Evolutionary conservation across 1,140 invertebrate genomes (phyloP).

Genomic region (Nephotettix cincticeps): DNA sequence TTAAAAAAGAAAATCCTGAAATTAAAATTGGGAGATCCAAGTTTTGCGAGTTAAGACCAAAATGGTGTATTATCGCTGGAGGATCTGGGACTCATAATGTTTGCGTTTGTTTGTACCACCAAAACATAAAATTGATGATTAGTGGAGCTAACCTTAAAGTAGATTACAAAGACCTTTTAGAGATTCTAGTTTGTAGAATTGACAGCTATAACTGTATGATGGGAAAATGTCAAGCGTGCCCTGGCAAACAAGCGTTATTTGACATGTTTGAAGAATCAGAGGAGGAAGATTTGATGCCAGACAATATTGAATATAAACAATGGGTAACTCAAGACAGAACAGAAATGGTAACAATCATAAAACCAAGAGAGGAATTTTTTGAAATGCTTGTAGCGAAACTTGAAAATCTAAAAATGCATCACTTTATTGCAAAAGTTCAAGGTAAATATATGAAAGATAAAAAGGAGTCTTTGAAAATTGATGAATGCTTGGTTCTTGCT

Average conservation of each 20-base stretch:
- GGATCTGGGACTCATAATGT: conserved; percentile 33
- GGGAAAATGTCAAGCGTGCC: conserved; percentile 19
- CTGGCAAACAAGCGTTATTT: conserved; percentile 11
- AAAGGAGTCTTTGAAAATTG: conserved; percentile 27
- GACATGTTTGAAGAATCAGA: conserved; percentile 22
- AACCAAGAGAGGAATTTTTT: conserved; percentile 31
- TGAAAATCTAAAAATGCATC: conserved; percentile 20
- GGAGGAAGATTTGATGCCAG: conserved; percentile 8
- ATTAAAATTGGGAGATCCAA: conserved; percentile 35
- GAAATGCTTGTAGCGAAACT: conserved; percentile 25
- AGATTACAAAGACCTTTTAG: conserved; percentile 25
- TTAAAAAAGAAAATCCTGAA: conserved; percentile 29
- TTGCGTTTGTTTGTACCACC: conserved; percentile 38
- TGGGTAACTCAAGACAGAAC: conserved; percentile 25
- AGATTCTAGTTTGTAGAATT: background rate
- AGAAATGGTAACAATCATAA: conserved; percentile 27
- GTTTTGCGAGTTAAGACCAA: conserved; percentile 36
- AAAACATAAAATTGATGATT: conserved; percentile 32
- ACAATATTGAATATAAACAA: conserved; percentile 28
- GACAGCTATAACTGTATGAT: conserved; percentile 22
- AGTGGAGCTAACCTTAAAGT: conserved; percentile 17
- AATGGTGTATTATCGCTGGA: conserved; percentile 37
- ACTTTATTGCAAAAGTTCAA: conserved; percentile 28
- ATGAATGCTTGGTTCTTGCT: conserved; percentile 31
- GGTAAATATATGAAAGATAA: background rate